These are phyloP conservation scores for Drosophila nr. fundita DNA, from an alignment of 2,888 invertebrate species.

Conservation along the genomic window DNA sequence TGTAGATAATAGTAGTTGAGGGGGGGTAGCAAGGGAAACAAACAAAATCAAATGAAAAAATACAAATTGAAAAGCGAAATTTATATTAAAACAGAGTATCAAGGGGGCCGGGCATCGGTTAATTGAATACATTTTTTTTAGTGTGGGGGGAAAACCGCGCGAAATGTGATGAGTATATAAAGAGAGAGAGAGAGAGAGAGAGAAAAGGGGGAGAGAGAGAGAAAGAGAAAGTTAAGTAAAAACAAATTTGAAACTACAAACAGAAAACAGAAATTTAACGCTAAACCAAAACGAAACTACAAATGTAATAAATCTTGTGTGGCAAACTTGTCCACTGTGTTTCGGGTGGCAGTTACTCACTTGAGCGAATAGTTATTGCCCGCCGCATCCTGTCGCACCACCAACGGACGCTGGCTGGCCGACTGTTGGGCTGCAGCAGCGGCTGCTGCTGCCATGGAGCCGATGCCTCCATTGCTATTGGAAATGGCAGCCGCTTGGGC, in stretches of 20 bases:
- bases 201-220: conserved; percentile 28
- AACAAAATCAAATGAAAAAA: conserved; percentile 30
- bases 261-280: conserved; percentile 13
- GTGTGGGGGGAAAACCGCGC: conserved; percentile 23
- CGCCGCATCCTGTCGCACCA: conserved; percentile 91
- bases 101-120: not conserved
- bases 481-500: conserved; percentile 66
- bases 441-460: conserved; percentile 73
- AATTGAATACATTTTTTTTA: conserved; percentile 6
- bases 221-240: conserved; percentile 34
- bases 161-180: conserved; percentile 26
- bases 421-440: conserved; percentile 75
- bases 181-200: conserved; percentile 19
- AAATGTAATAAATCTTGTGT: not conserved
- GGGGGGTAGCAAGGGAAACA: conserved; percentile 5
- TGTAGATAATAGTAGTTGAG: conserved; percentile 32
- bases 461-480: conserved; percentile 72
- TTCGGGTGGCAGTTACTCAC: conserved; percentile 86
- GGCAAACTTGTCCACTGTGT: not conserved
- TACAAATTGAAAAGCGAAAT: conserved; percentile 31
- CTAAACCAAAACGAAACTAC: conserved; percentile 24
- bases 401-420: conserved; percentile 86
- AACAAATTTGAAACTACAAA: conserved; percentile 52
- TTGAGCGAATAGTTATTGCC: conserved; percentile 91
- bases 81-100: conserved; percentile 15